Percentiles rank a stretch among this genome's conserved stretches.
These are phyloP conservation scores for Aurelia sp. DNA, from an alignment of 30 jellyfish, hydroid and myxozoan genomes.

Conservation along the genomic window DNA sequence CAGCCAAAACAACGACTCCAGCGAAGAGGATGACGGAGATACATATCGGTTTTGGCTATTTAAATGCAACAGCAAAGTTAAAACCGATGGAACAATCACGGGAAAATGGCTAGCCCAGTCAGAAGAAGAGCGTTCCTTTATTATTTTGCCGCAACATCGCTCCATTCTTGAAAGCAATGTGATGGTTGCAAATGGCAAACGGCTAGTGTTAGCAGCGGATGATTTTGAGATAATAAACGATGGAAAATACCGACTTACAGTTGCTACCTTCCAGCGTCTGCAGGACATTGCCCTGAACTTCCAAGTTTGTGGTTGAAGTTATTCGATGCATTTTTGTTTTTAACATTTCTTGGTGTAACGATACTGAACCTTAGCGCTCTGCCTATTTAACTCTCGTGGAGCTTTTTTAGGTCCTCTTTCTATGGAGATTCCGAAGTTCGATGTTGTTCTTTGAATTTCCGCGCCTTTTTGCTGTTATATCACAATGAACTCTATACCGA, in stretches of 20 bases:
- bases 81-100: conserved; percentile 23
- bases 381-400: no score
- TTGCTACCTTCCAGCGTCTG: conserved; percentile 13
- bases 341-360: no score
- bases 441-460: no score
- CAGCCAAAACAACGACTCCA: background rate
- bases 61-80: conserved; percentile 17
- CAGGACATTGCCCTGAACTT: conserved; percentile 1
- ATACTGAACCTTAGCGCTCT: background rate
- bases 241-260: background rate
- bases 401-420: no score
- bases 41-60: conserved; percentile 31
- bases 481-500: no score
- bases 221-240: conserved; percentile 1
- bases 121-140: conserved; percentile 6
- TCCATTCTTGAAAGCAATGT: conserved; percentile 1
- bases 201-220: conserved; percentile 22
- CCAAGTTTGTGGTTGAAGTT: background rate
- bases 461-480: no score
- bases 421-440: no score
- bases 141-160: conserved; percentile 17
- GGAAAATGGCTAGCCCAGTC: conserved; percentile 56
- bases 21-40: conserved; percentile 20
- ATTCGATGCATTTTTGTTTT: background rate
- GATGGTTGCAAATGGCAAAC: background rate